Percentiles rank a stretch among this genome's conserved stretches.
These are phyloP conservation scores for Schizothorax lantsangensis DNA, from an alignment of 2,797 vertebrate genomes.

Conservation along the genomic window DNA sequence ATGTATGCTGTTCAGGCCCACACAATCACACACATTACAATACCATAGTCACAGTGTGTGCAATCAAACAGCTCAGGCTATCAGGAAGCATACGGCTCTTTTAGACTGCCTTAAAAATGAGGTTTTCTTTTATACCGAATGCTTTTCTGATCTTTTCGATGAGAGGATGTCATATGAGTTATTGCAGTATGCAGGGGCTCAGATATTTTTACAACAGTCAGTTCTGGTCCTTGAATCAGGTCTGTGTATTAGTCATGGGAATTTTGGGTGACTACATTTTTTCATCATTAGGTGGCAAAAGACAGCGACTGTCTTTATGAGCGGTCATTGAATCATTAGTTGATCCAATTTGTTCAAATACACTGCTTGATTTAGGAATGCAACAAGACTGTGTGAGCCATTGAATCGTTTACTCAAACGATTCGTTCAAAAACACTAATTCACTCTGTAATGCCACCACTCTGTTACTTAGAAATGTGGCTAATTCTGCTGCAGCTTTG, in stretches of 20 bases:
- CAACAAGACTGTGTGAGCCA: background rate
- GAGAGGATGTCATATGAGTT: background rate
- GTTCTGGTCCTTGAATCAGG: background rate
- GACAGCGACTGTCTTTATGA: background rate
- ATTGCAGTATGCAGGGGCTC: background rate
- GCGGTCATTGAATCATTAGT: background rate
- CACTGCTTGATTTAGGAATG: background rate
- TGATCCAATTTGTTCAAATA: background rate
- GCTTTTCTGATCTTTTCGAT: background rate
- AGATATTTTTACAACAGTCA: background rate
- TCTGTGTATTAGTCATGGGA: background rate
- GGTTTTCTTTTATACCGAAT: background rate
- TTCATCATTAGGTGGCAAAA: background rate
- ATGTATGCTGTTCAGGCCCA: conserved; percentile 61
- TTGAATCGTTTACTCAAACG: background rate
- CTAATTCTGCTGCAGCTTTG: background rate
- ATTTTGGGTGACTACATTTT: background rate
- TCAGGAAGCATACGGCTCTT: conserved; percentile 13
- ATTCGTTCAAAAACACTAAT: background rate
- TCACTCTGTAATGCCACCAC: background rate
- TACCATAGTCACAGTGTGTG: conserved; percentile 54
- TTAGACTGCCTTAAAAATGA: conserved; percentile 24
- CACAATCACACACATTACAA: conserved; percentile 57
- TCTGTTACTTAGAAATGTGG: background rate
- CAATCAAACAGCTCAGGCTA: conserved; percentile 46